These are phyloP conservation scores for Atrina japonica DNA, from an alignment of 2,888 invertebrate species.

Conservation along the genomic window DNA sequence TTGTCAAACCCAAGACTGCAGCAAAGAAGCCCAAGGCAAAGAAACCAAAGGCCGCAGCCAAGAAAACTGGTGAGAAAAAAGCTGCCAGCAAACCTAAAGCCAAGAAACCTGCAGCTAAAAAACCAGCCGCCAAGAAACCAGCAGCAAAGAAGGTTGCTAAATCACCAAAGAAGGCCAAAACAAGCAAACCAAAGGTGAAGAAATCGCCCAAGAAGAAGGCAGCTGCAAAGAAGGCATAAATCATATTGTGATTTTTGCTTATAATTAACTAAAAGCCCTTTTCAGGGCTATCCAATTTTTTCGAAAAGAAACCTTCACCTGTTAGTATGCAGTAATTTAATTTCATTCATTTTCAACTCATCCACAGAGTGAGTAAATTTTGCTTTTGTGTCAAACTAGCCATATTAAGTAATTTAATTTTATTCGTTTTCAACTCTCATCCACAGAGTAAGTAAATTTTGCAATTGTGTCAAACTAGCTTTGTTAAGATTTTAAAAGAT, in stretches of 20 bases:
- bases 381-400: no score
- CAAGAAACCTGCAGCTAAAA: conserved; percentile 47
- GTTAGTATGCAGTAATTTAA: no score
- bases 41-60: conserved; percentile 14
- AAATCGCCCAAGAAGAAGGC: conserved; percentile 59
- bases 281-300: no score
- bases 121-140: conserved; percentile 40
- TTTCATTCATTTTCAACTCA: no score
- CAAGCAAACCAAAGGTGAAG: conserved; percentile 56
- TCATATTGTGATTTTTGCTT: neutral
- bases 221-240: conserved; percentile 23
- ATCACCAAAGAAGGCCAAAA: conserved; percentile 54
- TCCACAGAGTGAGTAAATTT: no score
- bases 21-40: conserved; percentile 52
- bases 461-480: no score
- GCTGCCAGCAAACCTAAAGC: conserved; percentile 50
- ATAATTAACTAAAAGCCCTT: no score
- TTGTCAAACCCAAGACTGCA: conserved; percentile 41
- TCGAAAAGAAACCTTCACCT: no score
- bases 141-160: conserved; percentile 53
- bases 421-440: no score
- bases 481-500: no score
- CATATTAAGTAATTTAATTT: no score
- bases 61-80: conserved; percentile 45
- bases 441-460: no score